Base-by-base conservation (phyloP, 2,888 invertebrate genomes). In the Ophion slaviceki region DNA sequence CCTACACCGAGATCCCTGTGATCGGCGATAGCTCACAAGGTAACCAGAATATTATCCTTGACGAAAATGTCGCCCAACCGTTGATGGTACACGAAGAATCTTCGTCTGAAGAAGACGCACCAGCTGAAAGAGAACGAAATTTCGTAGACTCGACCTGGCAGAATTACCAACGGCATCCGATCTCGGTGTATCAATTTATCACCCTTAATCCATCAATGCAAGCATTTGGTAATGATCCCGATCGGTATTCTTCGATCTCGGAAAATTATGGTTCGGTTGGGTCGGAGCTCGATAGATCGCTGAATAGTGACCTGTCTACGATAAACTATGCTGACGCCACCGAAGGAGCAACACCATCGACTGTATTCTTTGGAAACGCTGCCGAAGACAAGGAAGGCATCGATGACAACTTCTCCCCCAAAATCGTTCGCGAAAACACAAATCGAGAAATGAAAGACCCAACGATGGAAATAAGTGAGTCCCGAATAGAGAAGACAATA, bases 1-100 rank as follows among this genome's bases (percentile, higher is more conserved):
- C 47, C 17, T 64, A 76, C 53, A n/a, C 80, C 45, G 45, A 47
- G 14, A 64, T 76, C 67, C 70, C 70, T 71, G 59, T 32, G 14
- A 78, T 76, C 32, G 61, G 47, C 1, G 71, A 78, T 59, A 17
- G 45, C 8, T 36, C 47, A 1, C 20, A 64, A 20, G 64, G 64
- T 17, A 59, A 45, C 20, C 17, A 47, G 10, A 64, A 24, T 36
- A 53, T 75, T 66, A 11, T 20, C 3, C 14, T 28, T 14, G 24
- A 68, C 3, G 28, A 61, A 45, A 61, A 36, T 36, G 45, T 36
- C 4, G 28, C 45, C 17, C 74, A 75, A 62, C 24, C 40, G 0
- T 61, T 24, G 32, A 11, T 47, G 2, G 57, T 4, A 57, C 14
- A 61, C 11, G 66, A 28, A 66, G 57, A 75, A 47, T 68, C 75